These are phyloP conservation scores for Mycalesis mineus DNA, from an alignment of 2,888 invertebrate species.

Conservation along the genomic window DNA sequence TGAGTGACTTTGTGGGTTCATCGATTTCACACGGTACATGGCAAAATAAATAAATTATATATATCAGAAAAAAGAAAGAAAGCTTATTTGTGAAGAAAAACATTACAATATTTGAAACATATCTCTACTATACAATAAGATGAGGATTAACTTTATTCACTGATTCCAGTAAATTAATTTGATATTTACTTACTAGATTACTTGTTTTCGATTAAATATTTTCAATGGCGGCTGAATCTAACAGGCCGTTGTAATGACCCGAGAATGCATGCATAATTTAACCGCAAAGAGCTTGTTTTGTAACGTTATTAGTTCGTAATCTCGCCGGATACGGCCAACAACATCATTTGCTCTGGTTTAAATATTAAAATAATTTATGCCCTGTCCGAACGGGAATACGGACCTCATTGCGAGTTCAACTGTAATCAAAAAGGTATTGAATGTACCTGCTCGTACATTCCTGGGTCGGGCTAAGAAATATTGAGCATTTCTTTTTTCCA, in stretches of 20 bases:
- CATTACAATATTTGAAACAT: too few relatives aligned
- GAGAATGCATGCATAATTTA: constrained; percentile 77
- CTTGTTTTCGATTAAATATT: constrained; percentile 43
- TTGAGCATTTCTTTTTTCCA: too few relatives aligned
- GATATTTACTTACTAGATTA: neutral
- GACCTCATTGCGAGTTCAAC: constrained; percentile 32
- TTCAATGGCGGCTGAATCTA: constrained; percentile 56
- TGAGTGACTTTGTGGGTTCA: too few relatives aligned
- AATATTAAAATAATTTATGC: constrained; percentile 76
- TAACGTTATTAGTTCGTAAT: constrained; percentile 78
- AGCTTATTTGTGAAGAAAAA: too few relatives aligned
- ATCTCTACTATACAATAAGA: too few relatives aligned
- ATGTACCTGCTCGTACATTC: neutral
- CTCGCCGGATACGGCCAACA: constrained; percentile 71
- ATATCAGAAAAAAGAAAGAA: neutral
- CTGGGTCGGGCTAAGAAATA: too few relatives aligned
- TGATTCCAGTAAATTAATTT: neutral
- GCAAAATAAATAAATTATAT: too few relatives aligned
- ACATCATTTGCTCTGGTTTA: constrained; percentile 65
- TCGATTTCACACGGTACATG: too few relatives aligned
- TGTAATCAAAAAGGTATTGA: constrained; percentile 33
- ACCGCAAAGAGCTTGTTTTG: constrained; percentile 73
- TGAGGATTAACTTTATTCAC: too few relatives aligned
- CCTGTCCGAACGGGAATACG: constrained; percentile 48
- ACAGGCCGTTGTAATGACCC: constrained; percentile 70